Percentiles rank a stretch among this genome's conserved stretches.
phyloP scores from a whole-genome alignment of 2,797 vertebrate genomes.

The Ciconia nigra region DNA sequence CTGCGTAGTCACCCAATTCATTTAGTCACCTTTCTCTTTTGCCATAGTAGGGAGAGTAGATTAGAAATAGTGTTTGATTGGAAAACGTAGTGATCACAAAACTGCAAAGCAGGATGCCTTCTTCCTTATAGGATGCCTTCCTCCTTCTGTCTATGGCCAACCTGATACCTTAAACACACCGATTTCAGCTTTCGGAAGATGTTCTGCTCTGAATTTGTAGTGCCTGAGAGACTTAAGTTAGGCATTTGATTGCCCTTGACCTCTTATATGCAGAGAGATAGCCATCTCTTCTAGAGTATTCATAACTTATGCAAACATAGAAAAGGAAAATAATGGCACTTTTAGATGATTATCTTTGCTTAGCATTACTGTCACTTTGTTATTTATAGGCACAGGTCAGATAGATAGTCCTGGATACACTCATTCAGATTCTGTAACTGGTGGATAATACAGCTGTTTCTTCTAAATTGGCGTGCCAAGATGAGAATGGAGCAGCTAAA shows the following conservation, averaged over 20 bases:
- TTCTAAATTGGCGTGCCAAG: background rate
- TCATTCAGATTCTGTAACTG: background rate
- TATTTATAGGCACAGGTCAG: background rate
- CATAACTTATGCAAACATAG: background rate
- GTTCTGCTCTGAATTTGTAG: background rate
- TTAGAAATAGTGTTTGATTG: background rate
- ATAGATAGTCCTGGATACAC: background rate
- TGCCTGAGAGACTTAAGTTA: background rate
- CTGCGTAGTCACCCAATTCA: background rate
- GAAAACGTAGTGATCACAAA: background rate
- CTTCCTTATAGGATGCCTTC: background rate
- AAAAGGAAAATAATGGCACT: background rate
- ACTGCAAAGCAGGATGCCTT: background rate
- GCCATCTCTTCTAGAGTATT: background rate
- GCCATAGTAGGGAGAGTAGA: background rate
- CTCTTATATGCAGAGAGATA: background rate
- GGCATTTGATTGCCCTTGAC: background rate
- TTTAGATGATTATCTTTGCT: background rate
- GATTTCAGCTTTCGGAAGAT: background rate
- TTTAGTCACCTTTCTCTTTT: background rate
- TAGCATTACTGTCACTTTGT: background rate
- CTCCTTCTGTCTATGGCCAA: background rate
- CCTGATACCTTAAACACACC: background rate
- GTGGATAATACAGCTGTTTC: slow-evolving; percentile 1
- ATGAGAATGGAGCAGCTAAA: slow-evolving; percentile 21